These are phyloP conservation scores for Hippocampus barbouri DNA, from an alignment of 2,113 vertebrate genomes.

Conservation along the genomic window DNA sequence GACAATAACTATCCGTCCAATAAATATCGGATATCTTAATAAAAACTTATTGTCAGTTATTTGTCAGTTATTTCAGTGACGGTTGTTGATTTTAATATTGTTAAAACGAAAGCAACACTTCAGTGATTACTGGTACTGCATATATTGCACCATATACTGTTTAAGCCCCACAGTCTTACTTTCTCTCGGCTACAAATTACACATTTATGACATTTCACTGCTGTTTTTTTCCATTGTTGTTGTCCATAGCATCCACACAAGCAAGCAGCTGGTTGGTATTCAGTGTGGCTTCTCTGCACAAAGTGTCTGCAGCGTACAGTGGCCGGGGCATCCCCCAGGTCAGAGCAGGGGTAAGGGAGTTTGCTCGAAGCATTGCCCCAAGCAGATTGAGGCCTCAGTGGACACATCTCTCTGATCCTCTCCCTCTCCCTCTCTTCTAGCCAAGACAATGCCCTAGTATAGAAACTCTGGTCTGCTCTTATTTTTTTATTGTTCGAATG, in stretches of 20 bases:
- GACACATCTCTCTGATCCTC: slow-evolving; percentile 68
- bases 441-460: slow-evolving; percentile 65
- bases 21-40: no score
- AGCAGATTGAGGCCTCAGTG: slow-evolving; percentile 71
- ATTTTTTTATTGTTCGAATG: slow-evolving; percentile 38
- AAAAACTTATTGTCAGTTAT: no score
- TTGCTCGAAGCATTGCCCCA: slow-evolving; percentile 74
- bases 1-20: no score
- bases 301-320: slow-evolving; percentile 53
- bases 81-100: background rate
- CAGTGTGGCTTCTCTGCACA: slow-evolving; percentile 40
- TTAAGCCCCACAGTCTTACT: background rate
- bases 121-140: slow-evolving; percentile 3
- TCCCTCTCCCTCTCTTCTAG: slow-evolving; percentile 32
- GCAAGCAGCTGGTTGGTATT: slow-evolving; percentile 60
- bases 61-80: background rate
- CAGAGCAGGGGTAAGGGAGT: slow-evolving; percentile 69
- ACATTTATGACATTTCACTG: slow-evolving; percentile 16
- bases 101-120: background rate
- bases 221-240: slow-evolving; percentile 34
- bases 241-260: slow-evolving; percentile 28
- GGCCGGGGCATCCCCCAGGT: slow-evolving; percentile 63
- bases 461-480: slow-evolving; percentile 52
- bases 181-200: slow-evolving; percentile 12
- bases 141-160: background rate